Evolutionary conservation across 1,140 invertebrate species (phyloP).

Genomic region (Drosophila malerkotliana): DNA sequence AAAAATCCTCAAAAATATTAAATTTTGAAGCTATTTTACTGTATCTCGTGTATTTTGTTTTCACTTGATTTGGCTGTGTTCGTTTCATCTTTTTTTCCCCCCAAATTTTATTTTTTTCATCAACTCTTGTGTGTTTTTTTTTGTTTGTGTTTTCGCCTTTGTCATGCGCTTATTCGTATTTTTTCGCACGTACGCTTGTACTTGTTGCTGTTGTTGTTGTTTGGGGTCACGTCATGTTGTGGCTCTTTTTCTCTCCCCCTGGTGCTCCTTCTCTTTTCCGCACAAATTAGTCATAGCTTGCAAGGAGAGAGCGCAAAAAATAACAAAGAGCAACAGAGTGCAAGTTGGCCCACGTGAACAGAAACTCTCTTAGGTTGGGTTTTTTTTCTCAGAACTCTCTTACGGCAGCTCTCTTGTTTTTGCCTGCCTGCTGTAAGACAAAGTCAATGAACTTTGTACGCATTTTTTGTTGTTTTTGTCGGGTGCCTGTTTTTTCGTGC

Average conservation of each 20-base stretch:
- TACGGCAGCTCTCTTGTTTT: conserved; percentile 16
- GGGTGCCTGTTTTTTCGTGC: conserved; percentile 40
- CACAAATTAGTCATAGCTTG: conserved; percentile 64
- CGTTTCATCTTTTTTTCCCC: conserved; percentile 47
- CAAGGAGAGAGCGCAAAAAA: conserved; percentile 2
- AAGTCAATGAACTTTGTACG: conserved; percentile 82
- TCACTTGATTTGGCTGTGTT: conserved; percentile 53
- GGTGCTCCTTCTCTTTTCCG: conserved; percentile 9
- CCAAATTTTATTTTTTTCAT: conserved; percentile 6
- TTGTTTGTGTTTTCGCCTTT: conserved; percentile 43
- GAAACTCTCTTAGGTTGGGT: conserved; percentile 1
- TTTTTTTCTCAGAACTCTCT: not conserved
- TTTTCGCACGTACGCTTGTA: conserved; percentile 74
- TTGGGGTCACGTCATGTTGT: conserved; percentile 73
- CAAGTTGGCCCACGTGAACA: not conserved
- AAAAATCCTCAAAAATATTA: not conserved
- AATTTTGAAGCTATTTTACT: not conserved
- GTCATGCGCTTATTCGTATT: conserved; percentile 68
- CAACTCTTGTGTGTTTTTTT: conserved; percentile 1
- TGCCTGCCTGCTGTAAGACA: conserved; percentile 59
- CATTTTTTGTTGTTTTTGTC: conserved; percentile 54
- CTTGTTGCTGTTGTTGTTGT: conserved; percentile 79
- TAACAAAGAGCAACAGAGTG: conserved; percentile 7
- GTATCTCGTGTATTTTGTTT: conserved; percentile 15
- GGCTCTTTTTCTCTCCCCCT: conserved; percentile 7